Percentiles rank a stretch among this genome's conserved stretches.
These are phyloP conservation scores for Auanema freiburgensis DNA, from an alignment of 2,888 invertebrate genomes.

Conservation along the genomic window DNA sequence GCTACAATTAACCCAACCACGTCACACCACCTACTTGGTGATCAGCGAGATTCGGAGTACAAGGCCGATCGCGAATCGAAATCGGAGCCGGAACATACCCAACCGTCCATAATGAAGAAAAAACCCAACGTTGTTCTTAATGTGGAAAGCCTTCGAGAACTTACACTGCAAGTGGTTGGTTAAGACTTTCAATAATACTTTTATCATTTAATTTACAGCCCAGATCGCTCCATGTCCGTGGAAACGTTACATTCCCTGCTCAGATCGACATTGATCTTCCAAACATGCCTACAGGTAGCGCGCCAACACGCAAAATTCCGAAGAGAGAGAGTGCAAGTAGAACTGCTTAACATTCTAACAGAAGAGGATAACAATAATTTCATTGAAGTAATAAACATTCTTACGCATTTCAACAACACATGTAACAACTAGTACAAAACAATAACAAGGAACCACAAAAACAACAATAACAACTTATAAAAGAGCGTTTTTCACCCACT, in stretches of 20 bases:
- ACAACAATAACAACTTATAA: conserved; percentile 24
- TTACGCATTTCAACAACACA: neutral
- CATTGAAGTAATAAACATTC: neutral
- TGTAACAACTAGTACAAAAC: neutral
- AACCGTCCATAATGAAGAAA: too few species aligned
- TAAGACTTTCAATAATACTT: neutral
- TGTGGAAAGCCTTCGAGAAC: too few species aligned
- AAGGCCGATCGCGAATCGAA: too few species aligned
- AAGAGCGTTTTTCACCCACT: conserved; percentile 53
- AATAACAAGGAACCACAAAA: neutral
- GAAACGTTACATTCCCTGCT: conserved; percentile 36
- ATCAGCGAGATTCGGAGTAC: too few species aligned
- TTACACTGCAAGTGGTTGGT: neutral
- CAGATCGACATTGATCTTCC: conserved; percentile 27
- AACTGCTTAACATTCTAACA: neutral
- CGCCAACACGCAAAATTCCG: conserved; percentile 1
- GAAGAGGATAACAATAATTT: too few species aligned
- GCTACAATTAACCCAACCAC: too few species aligned
- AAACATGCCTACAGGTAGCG: conserved; percentile 29
- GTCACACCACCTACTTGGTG: too few species aligned
- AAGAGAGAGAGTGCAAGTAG: neutral
- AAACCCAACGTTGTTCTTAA: too few species aligned
- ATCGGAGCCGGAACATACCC: too few species aligned
- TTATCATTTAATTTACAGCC: neutral
- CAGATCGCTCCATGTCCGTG: conserved; percentile 16